These are phyloP conservation scores for Pogonomyrmex californicus DNA, from an alignment of 1,140 invertebrate species.

Conservation along the genomic window DNA sequence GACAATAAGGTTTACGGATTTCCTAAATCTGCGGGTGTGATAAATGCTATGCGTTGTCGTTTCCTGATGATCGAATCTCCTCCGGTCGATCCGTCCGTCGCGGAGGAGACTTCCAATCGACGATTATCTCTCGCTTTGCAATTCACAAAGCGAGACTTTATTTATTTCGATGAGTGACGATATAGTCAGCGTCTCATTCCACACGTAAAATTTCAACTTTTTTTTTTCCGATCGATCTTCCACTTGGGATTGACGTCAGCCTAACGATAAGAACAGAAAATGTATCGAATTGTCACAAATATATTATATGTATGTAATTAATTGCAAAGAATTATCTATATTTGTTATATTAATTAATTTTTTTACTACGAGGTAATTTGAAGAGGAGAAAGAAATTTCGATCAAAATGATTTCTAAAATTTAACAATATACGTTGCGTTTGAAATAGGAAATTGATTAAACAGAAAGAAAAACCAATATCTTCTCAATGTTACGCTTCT, in stretches of 20 bases:
- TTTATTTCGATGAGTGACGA: not conserved
- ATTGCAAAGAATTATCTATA: not conserved
- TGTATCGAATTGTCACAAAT: not conserved
- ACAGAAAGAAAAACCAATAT: not conserved
- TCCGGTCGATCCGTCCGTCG: not conserved
- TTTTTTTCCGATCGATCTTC: conserved; percentile 8
- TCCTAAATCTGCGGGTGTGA: conserved; percentile 12
- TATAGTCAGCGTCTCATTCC: not conserved
- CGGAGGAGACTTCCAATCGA: conserved; percentile 45
- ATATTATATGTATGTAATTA: not conserved
- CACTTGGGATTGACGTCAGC: not conserved
- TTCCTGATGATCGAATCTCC: conserved; percentile 20
- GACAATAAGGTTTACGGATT: conserved; percentile 50
- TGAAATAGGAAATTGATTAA: not conserved
- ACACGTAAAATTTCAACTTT: not conserved
- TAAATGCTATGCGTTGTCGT: conserved; percentile 28
- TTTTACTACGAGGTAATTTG: not conserved
- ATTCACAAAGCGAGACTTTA: not conserved
- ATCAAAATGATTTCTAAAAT: not conserved
- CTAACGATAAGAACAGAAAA: conserved; percentile 19
- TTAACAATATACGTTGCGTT: not conserved
- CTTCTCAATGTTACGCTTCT: conserved; percentile 23
- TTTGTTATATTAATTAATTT: conserved; percentile 1
- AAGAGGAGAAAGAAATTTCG: not conserved
- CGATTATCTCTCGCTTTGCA: not conserved